Evolutionary conservation across 2,888 invertebrate genomes (phyloP).

Genomic region (Aelia acuminata): DNA sequence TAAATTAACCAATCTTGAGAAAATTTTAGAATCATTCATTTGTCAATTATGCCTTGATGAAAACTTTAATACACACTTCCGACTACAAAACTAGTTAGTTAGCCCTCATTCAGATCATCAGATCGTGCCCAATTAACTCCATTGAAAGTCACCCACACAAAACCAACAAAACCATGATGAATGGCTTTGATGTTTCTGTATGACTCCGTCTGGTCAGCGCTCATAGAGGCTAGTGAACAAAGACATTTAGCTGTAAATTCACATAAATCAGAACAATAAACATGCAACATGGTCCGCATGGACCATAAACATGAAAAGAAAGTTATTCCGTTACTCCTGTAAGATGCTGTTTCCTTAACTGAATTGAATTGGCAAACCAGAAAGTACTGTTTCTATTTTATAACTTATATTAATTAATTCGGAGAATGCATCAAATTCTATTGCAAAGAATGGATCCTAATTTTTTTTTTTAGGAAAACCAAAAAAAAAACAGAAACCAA

Average conservation of each 20-base stretch:
- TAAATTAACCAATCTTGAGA: too few species aligned
- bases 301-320: too few species aligned
- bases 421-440: too few species aligned
- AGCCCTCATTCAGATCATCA: not conserved
- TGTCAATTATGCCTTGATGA: too few species aligned
- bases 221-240: not conserved
- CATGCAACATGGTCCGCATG: not conserved
- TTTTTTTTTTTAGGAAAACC: too few species aligned
- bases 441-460: too few species aligned
- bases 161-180: not conserved
- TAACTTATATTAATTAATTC: too few species aligned
- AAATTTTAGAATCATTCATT: too few species aligned
- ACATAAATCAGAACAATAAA: not conserved
- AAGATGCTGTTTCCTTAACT: not conserved
- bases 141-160: not conserved
- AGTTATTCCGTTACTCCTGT: not conserved
- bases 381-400: too few species aligned
- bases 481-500: too few species aligned
- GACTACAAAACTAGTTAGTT: not conserved
- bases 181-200: not conserved
- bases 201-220: not conserved
- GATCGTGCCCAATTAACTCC: not conserved
- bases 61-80: not conserved
- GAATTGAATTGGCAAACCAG: too few species aligned
- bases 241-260: not conserved